A percentile compares a stretch with the other conserved stretches of the same genome.
Conservation (phyloP, 2,797 vertebrate species). For the Gallinago solitaria region DNA sequence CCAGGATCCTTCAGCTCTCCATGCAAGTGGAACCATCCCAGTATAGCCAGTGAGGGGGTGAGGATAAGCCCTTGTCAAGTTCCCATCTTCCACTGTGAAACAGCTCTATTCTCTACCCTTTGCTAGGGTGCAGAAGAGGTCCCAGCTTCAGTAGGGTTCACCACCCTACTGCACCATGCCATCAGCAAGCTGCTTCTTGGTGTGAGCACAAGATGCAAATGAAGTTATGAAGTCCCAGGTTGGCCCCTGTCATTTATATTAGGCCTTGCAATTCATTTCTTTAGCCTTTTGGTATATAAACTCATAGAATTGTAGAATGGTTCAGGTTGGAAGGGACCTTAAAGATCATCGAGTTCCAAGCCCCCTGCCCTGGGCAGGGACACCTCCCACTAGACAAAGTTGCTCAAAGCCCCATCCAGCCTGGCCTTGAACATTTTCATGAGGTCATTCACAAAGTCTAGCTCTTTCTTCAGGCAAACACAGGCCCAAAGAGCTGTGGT, state of each 20-base stretch:
- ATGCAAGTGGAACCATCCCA: neutral
- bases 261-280: neutral
- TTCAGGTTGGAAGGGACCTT: too few species aligned
- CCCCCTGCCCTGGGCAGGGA: too few species aligned
- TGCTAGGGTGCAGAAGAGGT: neutral
- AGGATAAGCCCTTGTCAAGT: neutral
- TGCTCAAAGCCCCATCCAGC: too few species aligned
- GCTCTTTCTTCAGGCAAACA: neutral
- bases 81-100: neutral
- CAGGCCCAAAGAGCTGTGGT: neutral
- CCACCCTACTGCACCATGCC: neutral
- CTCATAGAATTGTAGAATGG: too few species aligned
- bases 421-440: too few species aligned
- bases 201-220: neutral
- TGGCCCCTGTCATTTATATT: neutral
- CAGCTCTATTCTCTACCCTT: neutral
- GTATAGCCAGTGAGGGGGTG: neutral
- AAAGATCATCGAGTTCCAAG: too few species aligned
- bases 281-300: neutral
- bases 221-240: neutral
- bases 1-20: neutral
- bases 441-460: neutral
- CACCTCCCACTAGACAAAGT: too few species aligned
- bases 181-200: neutral
- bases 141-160: neutral